Conservation (phyloP, 92 coral and sea anemone genomes). For the Heteractis magnifica region DNA sequence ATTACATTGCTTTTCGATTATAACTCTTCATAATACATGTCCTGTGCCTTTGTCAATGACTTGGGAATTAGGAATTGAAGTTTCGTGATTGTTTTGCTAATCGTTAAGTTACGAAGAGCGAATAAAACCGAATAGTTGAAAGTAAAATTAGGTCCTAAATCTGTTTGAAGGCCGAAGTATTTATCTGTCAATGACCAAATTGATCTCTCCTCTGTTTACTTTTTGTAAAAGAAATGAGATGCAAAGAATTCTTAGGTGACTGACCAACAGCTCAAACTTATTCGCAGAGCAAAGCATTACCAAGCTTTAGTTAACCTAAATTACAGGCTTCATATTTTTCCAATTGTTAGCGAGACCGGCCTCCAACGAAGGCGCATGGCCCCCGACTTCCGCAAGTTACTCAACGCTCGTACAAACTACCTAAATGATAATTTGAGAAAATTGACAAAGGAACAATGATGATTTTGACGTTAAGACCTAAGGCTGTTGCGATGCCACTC, state of each 20-base stretch:
- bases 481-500: conserved; percentile 8
- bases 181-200: conserved; percentile 53
- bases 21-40: neutral
- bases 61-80: neutral
- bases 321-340: neutral
- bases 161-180: conserved; percentile 42
- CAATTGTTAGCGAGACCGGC: neutral
- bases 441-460: conserved; percentile 8
- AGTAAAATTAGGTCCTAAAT: conserved; percentile 35
- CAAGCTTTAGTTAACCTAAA: neutral
- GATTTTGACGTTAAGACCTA: conserved; percentile 13
- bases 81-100: neutral
- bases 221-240: conserved; percentile 42
- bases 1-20: conserved; percentile 14
- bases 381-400: conserved; percentile 14
- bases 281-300: neutral
- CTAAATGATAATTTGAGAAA: conserved; percentile 9
- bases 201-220: conserved; percentile 64
- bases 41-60: neutral
- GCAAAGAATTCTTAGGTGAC: conserved; percentile 41
- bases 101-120: neutral
- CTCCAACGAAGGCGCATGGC: conserved; percentile 3
- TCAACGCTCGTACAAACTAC: conserved; percentile 6
- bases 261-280: conserved; percentile 4
- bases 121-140: neutral